Base-by-base conservation (phyloP, 2,797 vertebrate species). In the Luscinia luscinia region DNA sequence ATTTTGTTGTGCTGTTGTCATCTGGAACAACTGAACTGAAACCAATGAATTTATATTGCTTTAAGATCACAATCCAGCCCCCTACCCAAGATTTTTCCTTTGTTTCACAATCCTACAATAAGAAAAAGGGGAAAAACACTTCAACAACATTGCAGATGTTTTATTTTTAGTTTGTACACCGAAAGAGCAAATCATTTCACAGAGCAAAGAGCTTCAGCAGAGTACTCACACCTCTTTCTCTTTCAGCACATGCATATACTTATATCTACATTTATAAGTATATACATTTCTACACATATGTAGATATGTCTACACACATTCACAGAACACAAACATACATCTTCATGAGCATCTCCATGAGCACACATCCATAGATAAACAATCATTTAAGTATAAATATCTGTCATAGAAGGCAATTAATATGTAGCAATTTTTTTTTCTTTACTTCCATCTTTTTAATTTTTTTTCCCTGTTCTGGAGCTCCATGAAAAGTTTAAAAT, bases 11-110 rank as follows among this genome's bases (percentile, higher is more conserved):
- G 32, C 38, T 83, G 61, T 69, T 90, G 79, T 89, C 75, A 30
- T 94, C 63, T 93, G 87, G 34, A 94, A 84, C 77, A 93, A 87
- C 41, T 89, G 81, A 92, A 94, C 45, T 52, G 48, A 91, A 84
- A 82, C 68, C 40, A 87, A 51, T 83, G 36, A 94, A 90, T 90
- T 82, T 68, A 46, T 67, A 89, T 34, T 79, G 9, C 43, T 63
- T 3, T 61, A 70, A 84, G 38, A 84, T 40, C 49, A 89, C 12
- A 87, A 58, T 64, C 24, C 63, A 34, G 15, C 18, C 45, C 67
- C 13, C 46, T 61, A 21, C 34, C 28, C 63, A 80, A 77, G 13
- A 80, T 26, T 52, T 67, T 70, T 61, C 22, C 38, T 84, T 90
- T 96, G 10, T 69, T 91, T 89, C 57, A 40, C 11, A 48, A 59